Percentiles rank a stretch among this genome's conserved stretches.
These are phyloP conservation scores for Mantis religiosa DNA, from an alignment of 2,888 invertebrate species.

Conservation along the genomic window DNA sequence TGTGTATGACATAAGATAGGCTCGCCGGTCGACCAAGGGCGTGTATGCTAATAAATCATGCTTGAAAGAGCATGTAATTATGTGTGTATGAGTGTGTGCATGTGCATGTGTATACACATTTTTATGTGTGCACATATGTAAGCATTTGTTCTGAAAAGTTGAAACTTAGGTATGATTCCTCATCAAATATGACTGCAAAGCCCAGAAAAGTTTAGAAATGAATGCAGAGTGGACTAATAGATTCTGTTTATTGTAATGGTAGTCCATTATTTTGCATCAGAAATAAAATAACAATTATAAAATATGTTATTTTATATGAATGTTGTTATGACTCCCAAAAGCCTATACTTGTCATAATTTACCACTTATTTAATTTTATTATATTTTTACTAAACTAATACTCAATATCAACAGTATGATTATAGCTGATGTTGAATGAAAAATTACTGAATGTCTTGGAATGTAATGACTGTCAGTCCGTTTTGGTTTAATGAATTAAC, in stretches of 20 bases:
- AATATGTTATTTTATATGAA: neutral
- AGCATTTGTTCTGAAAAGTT: neutral
- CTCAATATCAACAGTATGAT: neutral
- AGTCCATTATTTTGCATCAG: neutral
- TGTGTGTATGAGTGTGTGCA: neutral
- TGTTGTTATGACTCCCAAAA: neutral
- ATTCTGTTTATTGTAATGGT: neutral
- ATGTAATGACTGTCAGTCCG: neutral
- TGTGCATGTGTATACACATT: neutral
- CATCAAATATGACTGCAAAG: neutral
- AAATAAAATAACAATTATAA: neutral
- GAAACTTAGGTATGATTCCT: neutral
- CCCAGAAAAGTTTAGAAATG: neutral
- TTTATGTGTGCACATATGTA: neutral
- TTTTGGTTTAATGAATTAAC: neutral
- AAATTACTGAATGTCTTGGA: neutral
- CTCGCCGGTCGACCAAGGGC: neutral
- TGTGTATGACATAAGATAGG: neutral
- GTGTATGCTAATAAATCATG: neutral
- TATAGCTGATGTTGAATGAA: neutral
- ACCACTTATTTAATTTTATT: neutral
- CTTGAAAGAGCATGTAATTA: neutral
- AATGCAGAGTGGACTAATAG: neutral
- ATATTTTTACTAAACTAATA: neutral
- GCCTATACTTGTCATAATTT: neutral